Percentiles rank a stretch among this genome's conserved stretches.
Conservation (phyloP, 2,888 invertebrate species). For the Chaitophorus viminalis region DNA sequence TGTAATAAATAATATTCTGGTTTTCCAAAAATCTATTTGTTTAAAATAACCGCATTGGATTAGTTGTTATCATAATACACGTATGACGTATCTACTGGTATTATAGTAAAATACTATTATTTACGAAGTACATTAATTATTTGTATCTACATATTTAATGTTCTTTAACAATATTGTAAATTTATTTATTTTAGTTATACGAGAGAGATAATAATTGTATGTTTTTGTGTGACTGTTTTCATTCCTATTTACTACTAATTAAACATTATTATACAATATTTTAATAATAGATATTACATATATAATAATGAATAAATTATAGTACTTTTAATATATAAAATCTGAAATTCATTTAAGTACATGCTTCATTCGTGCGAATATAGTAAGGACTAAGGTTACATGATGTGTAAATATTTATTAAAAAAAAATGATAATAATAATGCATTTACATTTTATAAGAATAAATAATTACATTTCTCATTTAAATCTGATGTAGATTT, state of each 20-base stretch:
- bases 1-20: background rate
- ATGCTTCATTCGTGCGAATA: background rate
- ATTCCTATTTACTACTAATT: constrained; percentile 26
- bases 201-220: constrained; percentile 30
- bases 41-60: background rate
- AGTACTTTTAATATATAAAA: constrained; percentile 6
- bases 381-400: background rate
- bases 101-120: background rate
- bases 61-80: constrained; percentile 7
- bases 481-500: background rate
- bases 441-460: background rate
- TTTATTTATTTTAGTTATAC: constrained; percentile 43
- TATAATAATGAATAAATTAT: constrained; percentile 15
- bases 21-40: background rate
- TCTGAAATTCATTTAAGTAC: constrained; percentile 6
- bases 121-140: background rate
- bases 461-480: background rate
- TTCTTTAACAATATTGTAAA: constrained; percentile 37
- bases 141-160: background rate
- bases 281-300: constrained; percentile 11
- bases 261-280: constrained; percentile 1
- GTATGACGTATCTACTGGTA: background rate
- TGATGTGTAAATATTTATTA: constrained; percentile 7
- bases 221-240: constrained; percentile 53
- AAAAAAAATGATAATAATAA: background rate